These are phyloP conservation scores for Temnothorax rugatulus DNA, from an alignment of 2,888 invertebrate species.

Conservation along the genomic window DNA sequence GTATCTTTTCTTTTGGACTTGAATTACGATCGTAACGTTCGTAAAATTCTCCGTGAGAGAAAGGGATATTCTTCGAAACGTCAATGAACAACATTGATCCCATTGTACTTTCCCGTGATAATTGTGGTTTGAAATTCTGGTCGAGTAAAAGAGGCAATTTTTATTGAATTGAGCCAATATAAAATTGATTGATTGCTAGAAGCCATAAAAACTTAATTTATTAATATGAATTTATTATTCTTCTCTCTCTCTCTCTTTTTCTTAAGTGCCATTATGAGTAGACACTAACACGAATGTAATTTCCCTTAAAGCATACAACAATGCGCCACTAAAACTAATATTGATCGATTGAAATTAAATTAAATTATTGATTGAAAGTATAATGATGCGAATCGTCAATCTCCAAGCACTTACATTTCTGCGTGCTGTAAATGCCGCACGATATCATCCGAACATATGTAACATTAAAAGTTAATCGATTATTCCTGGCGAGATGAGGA, in stretches of 20 bases:
- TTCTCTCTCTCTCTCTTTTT: background rate
- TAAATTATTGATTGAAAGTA: slow-evolving; percentile 41
- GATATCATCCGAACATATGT: slow-evolving; percentile 46
- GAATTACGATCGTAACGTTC: slow-evolving; percentile 33
- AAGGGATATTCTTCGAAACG: background rate
- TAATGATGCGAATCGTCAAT: slow-evolving; percentile 48
- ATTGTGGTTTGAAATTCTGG: slow-evolving; percentile 5
- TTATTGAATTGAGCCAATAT: background rate
- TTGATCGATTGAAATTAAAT: slow-evolving; percentile 39
- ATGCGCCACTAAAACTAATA: slow-evolving; percentile 41
- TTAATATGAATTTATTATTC: background rate
- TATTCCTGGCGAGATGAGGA: slow-evolving; percentile 46
- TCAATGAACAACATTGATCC: background rate
- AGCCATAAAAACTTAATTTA: background rate
- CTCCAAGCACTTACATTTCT: slow-evolving; percentile 39
- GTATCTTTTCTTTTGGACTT: background rate
- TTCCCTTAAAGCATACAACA: background rate
- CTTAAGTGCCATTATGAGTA: background rate
- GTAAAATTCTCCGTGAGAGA: background rate
- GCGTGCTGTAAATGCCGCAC: slow-evolving; percentile 39
- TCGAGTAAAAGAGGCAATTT: background rate
- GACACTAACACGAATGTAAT: background rate
- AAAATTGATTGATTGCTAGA: background rate
- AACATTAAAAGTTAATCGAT: slow-evolving; percentile 53
- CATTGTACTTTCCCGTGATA: background rate